phyloP scores from a whole-genome alignment of 2,888 invertebrate genomes.

The Phalangium opilio region DNA sequence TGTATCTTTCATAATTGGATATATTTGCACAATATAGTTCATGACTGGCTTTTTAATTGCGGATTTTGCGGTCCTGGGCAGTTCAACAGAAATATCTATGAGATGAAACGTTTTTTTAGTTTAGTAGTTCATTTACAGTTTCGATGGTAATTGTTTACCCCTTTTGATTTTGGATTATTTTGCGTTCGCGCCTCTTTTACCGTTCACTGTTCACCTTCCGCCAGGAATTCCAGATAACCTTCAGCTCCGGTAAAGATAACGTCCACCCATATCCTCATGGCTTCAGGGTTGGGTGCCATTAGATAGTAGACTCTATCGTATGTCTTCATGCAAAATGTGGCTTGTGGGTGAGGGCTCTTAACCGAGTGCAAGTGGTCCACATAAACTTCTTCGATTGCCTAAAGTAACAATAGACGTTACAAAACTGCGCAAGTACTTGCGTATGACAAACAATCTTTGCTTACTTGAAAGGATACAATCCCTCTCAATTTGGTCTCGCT shows the following conservation, averaged over 20 bases:
- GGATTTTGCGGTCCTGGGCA: too few relatives aligned
- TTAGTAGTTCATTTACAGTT: too few relatives aligned
- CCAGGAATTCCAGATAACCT: constrained; percentile 42
- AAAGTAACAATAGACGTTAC: not conserved
- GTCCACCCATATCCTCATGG: constrained; percentile 93
- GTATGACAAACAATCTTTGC: not conserved
- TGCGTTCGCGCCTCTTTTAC: too few relatives aligned
- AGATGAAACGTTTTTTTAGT: too few relatives aligned
- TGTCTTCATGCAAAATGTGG: constrained; percentile 90
- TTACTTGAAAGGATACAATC: constrained; percentile 76
- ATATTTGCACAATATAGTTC: too few relatives aligned
- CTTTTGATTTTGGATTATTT: too few relatives aligned
- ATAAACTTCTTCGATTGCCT: constrained; percentile 77
- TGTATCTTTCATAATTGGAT: too few relatives aligned
- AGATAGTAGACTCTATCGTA: constrained; percentile 73
- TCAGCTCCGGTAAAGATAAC: constrained; percentile 88
- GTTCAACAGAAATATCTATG: too few relatives aligned
- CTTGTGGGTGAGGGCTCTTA: constrained; percentile 77
- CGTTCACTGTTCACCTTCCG: too few relatives aligned
- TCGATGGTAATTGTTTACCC: too few relatives aligned
- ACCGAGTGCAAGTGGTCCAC: constrained; percentile 80
- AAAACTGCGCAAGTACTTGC: too few relatives aligned
- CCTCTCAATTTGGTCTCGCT: constrained; percentile 78
- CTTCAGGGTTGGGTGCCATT: constrained; percentile 78
- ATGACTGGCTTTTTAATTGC: too few relatives aligned